Conservation (phyloP, 2,888 invertebrate genomes). For the Baronia brevicornis region DNA sequence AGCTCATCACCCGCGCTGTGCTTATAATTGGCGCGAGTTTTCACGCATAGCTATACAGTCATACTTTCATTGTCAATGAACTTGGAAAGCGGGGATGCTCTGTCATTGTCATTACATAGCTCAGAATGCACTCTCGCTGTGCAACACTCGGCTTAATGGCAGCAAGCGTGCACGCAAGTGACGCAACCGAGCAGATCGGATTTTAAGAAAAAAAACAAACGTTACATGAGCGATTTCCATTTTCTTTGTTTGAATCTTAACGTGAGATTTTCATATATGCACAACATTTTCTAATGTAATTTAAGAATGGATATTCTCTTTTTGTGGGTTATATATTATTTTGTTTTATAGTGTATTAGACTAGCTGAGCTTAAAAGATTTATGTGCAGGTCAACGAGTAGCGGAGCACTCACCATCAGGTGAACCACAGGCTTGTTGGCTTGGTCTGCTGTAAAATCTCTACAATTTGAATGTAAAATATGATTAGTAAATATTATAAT, state of each 20-base stretch:
- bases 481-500: no score
- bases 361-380: no score
- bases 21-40: constrained; percentile 58
- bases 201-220: constrained; percentile 8
- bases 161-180: constrained; percentile 40
- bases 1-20: constrained; percentile 20
- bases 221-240: constrained; percentile 8
- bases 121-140: constrained; percentile 72
- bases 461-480: no score
- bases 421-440: no score
- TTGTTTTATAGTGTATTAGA: no score
- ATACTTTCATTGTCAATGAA: constrained; percentile 74
- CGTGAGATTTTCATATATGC: no score
- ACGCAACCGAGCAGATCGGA: constrained; percentile 30
- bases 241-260: background rate
- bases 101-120: constrained; percentile 65
- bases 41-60: constrained; percentile 53
- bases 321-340: no score
- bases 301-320: no score
- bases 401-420: no score
- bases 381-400: no score
- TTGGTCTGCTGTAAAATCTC: no score
- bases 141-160: constrained; percentile 39
- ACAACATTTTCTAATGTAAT: no score
- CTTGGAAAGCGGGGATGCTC: constrained; percentile 72